Conservation (phyloP, 2,888 invertebrate species). For the Parnassius orleans region DNA sequence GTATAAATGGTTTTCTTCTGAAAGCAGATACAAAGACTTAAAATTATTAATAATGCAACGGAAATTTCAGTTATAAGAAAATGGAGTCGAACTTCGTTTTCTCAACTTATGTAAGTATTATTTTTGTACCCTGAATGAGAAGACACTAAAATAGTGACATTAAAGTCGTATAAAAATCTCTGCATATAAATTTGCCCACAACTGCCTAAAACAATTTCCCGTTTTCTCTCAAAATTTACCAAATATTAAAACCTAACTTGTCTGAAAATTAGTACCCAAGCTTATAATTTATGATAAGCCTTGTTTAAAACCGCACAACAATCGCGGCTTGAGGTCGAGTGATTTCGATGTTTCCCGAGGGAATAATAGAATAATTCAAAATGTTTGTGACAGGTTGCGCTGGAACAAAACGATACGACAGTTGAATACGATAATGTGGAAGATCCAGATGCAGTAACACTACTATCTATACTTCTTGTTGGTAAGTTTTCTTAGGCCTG, state of each 20-base stretch:
- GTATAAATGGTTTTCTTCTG: conserved; percentile 55
- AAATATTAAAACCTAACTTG: conserved; percentile 7
- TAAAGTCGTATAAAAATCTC: no score
- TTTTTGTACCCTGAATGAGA: not conserved
- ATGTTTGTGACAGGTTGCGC: conserved; percentile 66
- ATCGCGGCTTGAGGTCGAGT: conserved; percentile 20
- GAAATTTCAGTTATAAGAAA: conserved; percentile 42
- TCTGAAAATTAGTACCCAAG: conserved; percentile 6
- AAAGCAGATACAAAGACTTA: conserved; percentile 72
- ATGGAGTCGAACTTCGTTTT: conserved; percentile 69
- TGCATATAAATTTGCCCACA: no score
- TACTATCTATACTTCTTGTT: conserved; percentile 90
- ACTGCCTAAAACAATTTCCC: no score
- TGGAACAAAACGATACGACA: conserved; percentile 73
- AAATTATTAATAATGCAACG: conserved; percentile 40
- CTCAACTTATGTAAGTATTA: conserved; percentile 67
- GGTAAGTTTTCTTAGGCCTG: conserved; percentile 76
- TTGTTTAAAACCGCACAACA: conserved; percentile 12
- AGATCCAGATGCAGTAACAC: conserved; percentile 88
- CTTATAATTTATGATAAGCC: conserved; percentile 20
- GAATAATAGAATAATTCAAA: conserved; percentile 24
- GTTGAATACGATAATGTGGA: conserved; percentile 81
- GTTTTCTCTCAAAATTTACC: not conserved
- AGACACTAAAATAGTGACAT: no score
- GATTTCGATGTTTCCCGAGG: conserved; percentile 26